These are phyloP conservation scores for Bradypodion pumilum DNA, from an alignment of 2,797 vertebrate genomes.

Conservation along the genomic window DNA sequence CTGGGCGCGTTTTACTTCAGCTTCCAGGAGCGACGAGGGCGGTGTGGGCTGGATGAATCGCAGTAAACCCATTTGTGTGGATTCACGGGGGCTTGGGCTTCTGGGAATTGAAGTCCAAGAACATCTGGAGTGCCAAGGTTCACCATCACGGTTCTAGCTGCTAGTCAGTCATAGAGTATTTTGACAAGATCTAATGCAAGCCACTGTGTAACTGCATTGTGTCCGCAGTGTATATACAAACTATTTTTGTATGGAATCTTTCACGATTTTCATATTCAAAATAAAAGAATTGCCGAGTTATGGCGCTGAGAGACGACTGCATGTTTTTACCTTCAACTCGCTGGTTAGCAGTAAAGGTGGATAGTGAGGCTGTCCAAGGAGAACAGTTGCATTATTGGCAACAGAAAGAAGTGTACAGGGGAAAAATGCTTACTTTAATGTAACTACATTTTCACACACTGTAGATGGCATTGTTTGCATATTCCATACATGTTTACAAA, in stretches of 20 bases:
- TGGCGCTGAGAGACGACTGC: not conserved
- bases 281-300: conserved; percentile 11
- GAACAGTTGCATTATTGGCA: not conserved
- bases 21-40: too few relatives aligned
- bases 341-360: not conserved
- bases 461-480: not conserved
- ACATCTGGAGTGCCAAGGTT: too few relatives aligned
- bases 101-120: too few relatives aligned
- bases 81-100: too few relatives aligned
- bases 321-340: not conserved
- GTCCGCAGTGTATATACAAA: conserved; percentile 10
- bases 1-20: too few relatives aligned
- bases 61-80: too few relatives aligned
- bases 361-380: not conserved
- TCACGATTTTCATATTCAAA: conserved; percentile 24
- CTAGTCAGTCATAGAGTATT: not conserved
- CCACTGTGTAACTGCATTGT: not conserved
- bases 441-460: not conserved
- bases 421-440: not conserved
- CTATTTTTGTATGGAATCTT: conserved; percentile 26
- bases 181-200: not conserved
- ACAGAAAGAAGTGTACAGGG: not conserved
- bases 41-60: too few relatives aligned
- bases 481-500: not conserved
- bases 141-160: too few relatives aligned